These are phyloP conservation scores for Microplitis manilae DNA, from an alignment of 2,888 invertebrate genomes.

Conservation along the genomic window DNA sequence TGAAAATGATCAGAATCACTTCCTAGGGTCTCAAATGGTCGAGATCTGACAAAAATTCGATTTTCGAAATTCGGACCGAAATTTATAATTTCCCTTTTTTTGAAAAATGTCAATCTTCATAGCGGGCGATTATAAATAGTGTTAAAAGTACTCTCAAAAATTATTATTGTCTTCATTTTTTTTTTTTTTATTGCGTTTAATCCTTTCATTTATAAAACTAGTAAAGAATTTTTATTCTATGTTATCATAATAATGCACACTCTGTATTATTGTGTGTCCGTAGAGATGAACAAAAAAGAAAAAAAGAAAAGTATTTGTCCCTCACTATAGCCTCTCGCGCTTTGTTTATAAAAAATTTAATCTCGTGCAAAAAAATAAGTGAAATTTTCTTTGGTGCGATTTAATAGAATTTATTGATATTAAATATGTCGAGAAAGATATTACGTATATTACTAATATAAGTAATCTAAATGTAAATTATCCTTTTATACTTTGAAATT, in stretches of 20 bases:
- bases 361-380: not conserved
- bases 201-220: not conserved
- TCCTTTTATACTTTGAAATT: not conserved
- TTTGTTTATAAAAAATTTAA: not conserved
- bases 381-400: not conserved
- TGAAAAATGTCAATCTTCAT: too few species aligned
- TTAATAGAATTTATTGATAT: not conserved
- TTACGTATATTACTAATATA: not conserved
- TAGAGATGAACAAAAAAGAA: not conserved
- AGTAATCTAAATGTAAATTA: not conserved
- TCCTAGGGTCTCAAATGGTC: too few species aligned
- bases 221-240: not conserved
- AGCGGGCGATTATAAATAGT: too few species aligned
- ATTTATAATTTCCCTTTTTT: too few species aligned
- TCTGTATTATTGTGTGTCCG: not conserved
- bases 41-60: too few species aligned
- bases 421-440: not conserved
- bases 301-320: not conserved
- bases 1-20: too few species aligned
- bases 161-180: too few species aligned
- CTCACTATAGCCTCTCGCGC: not conserved
- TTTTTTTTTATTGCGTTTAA: not conserved
- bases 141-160: too few species aligned
- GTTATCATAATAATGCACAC: not conserved
- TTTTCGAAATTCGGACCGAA: too few species aligned